A percentile compares a stretch with the other conserved stretches of the same genome.
These are phyloP conservation scores for Alviniconcha marisindica DNA, from an alignment of 1,140 invertebrate genomes.

Conservation along the genomic window DNA sequence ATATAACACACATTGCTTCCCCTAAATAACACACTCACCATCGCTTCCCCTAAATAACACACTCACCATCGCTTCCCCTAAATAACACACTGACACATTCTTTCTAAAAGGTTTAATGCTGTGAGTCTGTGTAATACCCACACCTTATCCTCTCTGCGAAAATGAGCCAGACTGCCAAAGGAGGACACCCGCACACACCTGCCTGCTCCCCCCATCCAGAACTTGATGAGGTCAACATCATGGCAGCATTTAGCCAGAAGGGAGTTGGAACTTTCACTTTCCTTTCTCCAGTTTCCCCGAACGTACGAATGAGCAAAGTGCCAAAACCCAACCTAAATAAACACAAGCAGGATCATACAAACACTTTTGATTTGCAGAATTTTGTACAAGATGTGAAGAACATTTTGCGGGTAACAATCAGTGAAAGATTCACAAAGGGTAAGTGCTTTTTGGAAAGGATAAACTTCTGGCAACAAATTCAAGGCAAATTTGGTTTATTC, in stretches of 20 bases:
- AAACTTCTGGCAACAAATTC: neutral
- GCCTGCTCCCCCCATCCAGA: conserved; percentile 75
- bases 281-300: conserved; percentile 78
- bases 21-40: too few relatives aligned
- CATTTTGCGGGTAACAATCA: too few relatives aligned
- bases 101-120: too few relatives aligned
- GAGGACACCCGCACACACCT: conserved; percentile 71
- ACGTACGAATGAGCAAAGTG: conserved; percentile 79
- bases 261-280: conserved; percentile 74
- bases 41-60: too few relatives aligned
- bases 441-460: neutral
- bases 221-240: conserved; percentile 77
- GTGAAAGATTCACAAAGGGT: neutral
- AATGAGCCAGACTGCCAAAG: conserved; percentile 74
- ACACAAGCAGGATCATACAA: conserved; percentile 61
- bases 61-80: too few relatives aligned
- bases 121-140: too few relatives aligned
- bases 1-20: too few relatives aligned
- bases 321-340: conserved; percentile 76
- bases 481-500: too few relatives aligned
- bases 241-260: conserved; percentile 78
- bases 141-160: conserved; percentile 61
- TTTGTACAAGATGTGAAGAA: too few relatives aligned
- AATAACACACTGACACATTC: too few relatives aligned
- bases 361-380: too few relatives aligned